Base-by-base conservation (phyloP, 2,888 invertebrate species). In the Drosophila seclusa region DNA sequence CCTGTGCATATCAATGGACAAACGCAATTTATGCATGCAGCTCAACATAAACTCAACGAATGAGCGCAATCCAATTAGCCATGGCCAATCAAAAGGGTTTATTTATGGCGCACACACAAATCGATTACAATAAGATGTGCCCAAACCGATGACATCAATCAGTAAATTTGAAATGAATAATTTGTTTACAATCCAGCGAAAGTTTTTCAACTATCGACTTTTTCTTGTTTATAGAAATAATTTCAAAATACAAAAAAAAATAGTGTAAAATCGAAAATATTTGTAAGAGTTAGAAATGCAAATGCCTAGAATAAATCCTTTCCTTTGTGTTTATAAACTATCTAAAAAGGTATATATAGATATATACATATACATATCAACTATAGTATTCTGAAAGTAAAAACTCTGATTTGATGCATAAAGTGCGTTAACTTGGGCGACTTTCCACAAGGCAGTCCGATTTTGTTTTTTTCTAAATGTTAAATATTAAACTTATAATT, bases 1-100 rank as follows among this genome's bases (percentile, higher is more conserved):
- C 66, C 55, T 61, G 69, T 45, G 50, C 52, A 49, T 78, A 63
- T 65, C 24, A 69, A 75, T 58, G 52, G 31, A 16, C 8, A 32
- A 29, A 16, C 21, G 27, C 24, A 21, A 59, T 61, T 67, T 62
- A 60, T 81, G 80, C 76, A 79, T 71, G 67, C 68, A 65, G 54
- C 58, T 58, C 38, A 58, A 49, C 40, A 40, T 21, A 60, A 42
- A 50, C 36, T 36, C 38, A 50, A 4, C n/a, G 29, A 55, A 29
- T 29, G 32, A 7, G n/a, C 24, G 24, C 45, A 49, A 27, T 42
- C 55, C 49, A 68, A 68, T 68, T 67, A 49, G 68, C 21, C 53
- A n/a, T 24, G n/a, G n/a, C 48, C 21, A 45, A 65, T 42, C 21
- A n/a, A 13, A 18, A 8, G 18, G 52, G 1, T 32, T 36, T 31